Percentiles rank a stretch among this genome's conserved stretches.
Conservation (phyloP, 2,113 vertebrate genomes). For the Mus pahari region DNA sequence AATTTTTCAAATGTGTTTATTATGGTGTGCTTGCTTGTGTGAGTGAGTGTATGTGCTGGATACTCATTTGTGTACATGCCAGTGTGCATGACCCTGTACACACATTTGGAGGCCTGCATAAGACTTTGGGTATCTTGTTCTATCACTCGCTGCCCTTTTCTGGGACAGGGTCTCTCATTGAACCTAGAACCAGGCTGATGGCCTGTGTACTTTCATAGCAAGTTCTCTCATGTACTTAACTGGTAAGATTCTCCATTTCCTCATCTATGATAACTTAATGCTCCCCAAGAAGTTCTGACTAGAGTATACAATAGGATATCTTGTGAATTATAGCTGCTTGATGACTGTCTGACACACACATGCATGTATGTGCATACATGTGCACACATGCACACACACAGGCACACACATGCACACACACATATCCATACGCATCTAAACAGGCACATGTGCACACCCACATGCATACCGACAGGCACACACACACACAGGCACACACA, state of each 20-base stretch:
- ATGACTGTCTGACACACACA: not conserved
- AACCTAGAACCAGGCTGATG: not conserved
- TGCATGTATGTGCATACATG: not conserved
- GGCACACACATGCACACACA: not conserved
- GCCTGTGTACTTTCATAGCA: not conserved
- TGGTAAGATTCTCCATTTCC: not conserved
- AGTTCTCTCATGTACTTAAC: too few relatives aligned
- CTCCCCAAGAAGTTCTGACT: slow-evolving; percentile 13
- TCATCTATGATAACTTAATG: slow-evolving; percentile 3
- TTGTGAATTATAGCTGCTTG: not conserved
- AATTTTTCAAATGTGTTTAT: not conserved
- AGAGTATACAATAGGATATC: not conserved
- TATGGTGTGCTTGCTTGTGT: not conserved
- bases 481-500: not conserved
- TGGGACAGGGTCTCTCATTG: not conserved
- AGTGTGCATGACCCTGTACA: not conserved
- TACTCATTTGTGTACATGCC: not conserved
- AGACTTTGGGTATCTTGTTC: not conserved
- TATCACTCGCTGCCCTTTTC: not conserved
- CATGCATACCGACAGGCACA: not conserved
- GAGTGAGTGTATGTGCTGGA: not conserved
- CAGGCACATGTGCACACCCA: not conserved
- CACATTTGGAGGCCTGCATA: not conserved
- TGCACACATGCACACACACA: too few relatives aligned
- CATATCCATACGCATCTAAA: not conserved